A percentile compares a stretch with the other conserved stretches of the same genome.
Evolutionary conservation across 2,888 invertebrate genomes (phyloP).

Genomic region (Lasioglossum lativentre): DNA sequence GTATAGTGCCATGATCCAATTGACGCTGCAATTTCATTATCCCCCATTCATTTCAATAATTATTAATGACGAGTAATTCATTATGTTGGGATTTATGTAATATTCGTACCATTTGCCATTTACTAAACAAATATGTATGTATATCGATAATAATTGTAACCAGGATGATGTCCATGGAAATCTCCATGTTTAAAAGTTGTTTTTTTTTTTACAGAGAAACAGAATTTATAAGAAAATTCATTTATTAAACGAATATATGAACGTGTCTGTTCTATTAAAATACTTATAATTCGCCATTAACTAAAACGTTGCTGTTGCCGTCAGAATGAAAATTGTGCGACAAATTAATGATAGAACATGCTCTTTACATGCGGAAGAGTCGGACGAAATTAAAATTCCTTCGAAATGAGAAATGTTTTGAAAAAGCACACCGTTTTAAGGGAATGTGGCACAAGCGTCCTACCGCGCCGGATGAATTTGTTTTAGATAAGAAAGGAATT

Average conservation of each 20-base stretch:
- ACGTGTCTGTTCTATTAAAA: neutral
- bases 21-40: constrained; percentile 10
- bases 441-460: neutral
- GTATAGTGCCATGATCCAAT: neutral
- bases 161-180: constrained; percentile 23
- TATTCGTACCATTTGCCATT: constrained; percentile 1
- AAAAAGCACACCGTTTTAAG: neutral
- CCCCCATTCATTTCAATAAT: constrained; percentile 8
- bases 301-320: constrained; percentile 24
- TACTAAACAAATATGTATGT: neutral
- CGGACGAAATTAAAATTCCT: constrained; percentile 25
- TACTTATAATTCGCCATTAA: neutral
- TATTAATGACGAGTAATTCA: constrained; percentile 24
- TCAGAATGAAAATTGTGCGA: constrained; percentile 21
- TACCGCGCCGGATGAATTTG: neutral
- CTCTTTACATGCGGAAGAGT: neutral
- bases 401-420: neutral
- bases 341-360: constrained; percentile 35
- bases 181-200: constrained; percentile 19
- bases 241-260: neutral
- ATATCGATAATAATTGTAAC: neutral
- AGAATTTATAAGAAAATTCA: neutral
- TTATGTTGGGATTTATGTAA: neutral
- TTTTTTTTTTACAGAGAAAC: constrained; percentile 13
- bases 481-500: constrained; percentile 6